These are phyloP conservation scores for Drosophila conformis DNA, from an alignment of 2,888 invertebrate genomes.

Conservation along the genomic window DNA sequence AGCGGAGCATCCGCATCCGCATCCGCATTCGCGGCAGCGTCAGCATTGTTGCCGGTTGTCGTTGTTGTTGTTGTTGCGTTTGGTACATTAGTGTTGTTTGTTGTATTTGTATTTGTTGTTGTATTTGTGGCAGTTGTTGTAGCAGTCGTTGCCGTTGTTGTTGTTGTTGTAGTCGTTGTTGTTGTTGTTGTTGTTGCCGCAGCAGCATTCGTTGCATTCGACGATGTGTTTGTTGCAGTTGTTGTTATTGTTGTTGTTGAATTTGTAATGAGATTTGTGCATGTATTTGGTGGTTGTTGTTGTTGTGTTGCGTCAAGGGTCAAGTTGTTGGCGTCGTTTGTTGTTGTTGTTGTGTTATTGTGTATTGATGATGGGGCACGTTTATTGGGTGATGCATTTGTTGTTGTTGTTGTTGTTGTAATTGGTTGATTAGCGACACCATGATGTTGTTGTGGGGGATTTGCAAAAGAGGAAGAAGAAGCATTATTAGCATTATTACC, in stretches of 20 bases:
- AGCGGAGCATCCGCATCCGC: constrained; percentile 77
- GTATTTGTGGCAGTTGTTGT: constrained; percentile 69
- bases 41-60: constrained; percentile 43
- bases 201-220: constrained; percentile 75
- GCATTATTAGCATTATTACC: constrained; percentile 87
- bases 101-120: constrained; percentile 75
- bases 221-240: constrained; percentile 81
- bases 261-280: constrained; percentile 80
- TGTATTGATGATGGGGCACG: constrained; percentile 78
- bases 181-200: constrained; percentile 63
- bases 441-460: constrained; percentile 84
- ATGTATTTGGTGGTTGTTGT: constrained; percentile 83
- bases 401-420: constrained; percentile 55
- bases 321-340: constrained; percentile 74
- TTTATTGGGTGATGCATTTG: constrained; percentile 71
- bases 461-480: constrained; percentile 88
- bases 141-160: constrained; percentile 72
- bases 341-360: constrained; percentile 62
- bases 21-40: constrained; percentile 58
- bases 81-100: constrained; percentile 83
- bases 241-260: constrained; percentile 82
- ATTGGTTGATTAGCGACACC: constrained; percentile 81
- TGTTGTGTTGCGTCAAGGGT: constrained; percentile 81
- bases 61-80: constrained; percentile 61
- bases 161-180: constrained; percentile 56